Evolutionary conservation across 2,113 vertebrate species (phyloP).

Genomic region (Mobula hypostoma): DNA sequence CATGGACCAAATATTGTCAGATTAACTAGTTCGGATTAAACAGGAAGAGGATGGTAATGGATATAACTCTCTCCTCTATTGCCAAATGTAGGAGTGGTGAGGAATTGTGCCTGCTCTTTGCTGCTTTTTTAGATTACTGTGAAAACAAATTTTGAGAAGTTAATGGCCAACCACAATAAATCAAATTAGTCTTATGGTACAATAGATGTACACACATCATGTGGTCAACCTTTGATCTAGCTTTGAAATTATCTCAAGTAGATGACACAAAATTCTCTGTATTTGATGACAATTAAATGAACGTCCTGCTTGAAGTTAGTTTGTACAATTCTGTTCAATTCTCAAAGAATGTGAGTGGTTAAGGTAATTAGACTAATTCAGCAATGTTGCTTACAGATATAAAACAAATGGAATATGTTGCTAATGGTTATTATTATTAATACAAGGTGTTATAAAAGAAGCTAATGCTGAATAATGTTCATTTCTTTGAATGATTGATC

Average conservation of each 20-base stretch:
- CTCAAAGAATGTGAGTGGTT: not conserved
- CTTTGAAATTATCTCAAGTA: not conserved
- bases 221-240: not conserved
- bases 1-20: not conserved
- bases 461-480: not conserved
- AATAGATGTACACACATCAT: not conserved
- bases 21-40: not conserved
- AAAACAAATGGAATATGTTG: not conserved
- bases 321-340: not conserved
- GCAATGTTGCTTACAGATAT: not conserved
- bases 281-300: not conserved
- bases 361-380: not conserved
- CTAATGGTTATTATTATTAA: not conserved
- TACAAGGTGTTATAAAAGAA: no score
- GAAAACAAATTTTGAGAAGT: not conserved
- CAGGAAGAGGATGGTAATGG: not conserved
- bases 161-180: not conserved
- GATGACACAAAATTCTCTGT: not conserved
- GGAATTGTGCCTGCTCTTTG: not conserved
- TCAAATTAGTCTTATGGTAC: not conserved
- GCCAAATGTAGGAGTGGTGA: not conserved
- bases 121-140: not conserved
- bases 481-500: not conserved
- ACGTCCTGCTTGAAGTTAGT: not conserved
- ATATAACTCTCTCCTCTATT: not conserved